Percentiles rank a stretch among this genome's conserved stretches.
Conservation (phyloP, 1,140 invertebrate genomes). For the Rhyzopertha dominica region DNA sequence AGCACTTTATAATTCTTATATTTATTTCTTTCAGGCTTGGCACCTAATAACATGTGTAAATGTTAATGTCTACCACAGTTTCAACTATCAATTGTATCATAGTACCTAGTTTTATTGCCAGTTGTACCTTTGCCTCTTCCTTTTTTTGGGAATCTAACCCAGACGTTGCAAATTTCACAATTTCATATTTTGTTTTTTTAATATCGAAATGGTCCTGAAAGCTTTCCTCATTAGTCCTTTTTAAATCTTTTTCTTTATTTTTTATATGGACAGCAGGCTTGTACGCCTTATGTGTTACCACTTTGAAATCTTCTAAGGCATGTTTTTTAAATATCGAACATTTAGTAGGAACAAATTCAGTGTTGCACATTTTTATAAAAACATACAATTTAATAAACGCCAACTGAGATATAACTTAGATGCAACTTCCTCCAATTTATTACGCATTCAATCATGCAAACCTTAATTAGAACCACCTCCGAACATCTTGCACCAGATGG, state of each 20-base stretch:
- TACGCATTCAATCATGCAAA: too few species aligned
- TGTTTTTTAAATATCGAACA: slow-evolving; percentile 50
- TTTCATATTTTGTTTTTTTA: slow-evolving; percentile 54
- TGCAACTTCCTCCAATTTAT: too few species aligned
- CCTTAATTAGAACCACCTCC: too few species aligned
- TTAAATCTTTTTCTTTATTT: slow-evolving; percentile 20
- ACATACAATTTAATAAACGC: too few species aligned
- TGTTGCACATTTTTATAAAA: not conserved
- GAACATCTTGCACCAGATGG: too few species aligned
- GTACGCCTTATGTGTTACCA: slow-evolving; percentile 48
- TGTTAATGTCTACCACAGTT: slow-evolving; percentile 6
- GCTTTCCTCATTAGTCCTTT: slow-evolving; percentile 7
- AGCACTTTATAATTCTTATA: slow-evolving; percentile 56
- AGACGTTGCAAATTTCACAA: slow-evolving; percentile 61
- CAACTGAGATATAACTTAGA: too few species aligned
- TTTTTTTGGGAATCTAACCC: slow-evolving; percentile 54
- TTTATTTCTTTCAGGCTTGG: slow-evolving; percentile 55
- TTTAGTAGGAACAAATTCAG: slow-evolving; percentile 50
- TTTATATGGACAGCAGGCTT: slow-evolving; percentile 47
- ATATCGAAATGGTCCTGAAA: slow-evolving; percentile 51
- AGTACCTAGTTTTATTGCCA: slow-evolving; percentile 58
- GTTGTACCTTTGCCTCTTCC: slow-evolving; percentile 53
- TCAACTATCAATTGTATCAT: slow-evolving; percentile 18
- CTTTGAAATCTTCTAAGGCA: slow-evolving; percentile 44
- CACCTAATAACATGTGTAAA: slow-evolving; percentile 45